Evolutionary conservation across 2,888 invertebrate genomes (phyloP).

Genomic region (Odontomyia ornata): DNA sequence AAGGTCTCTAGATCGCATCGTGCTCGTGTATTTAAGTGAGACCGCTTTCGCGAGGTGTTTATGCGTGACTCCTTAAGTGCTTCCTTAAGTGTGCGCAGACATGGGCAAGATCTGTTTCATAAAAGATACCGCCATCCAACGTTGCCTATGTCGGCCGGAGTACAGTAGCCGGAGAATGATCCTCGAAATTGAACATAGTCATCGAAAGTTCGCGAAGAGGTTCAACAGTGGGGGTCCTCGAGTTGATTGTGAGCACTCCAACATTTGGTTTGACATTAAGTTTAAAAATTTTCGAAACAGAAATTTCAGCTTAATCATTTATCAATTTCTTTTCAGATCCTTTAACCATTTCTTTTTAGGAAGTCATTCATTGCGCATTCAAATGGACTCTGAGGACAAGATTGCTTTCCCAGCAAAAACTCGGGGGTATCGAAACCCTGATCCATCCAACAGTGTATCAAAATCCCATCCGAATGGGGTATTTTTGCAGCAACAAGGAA

Average conservation of each 20-base stretch:
- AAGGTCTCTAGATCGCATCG: constrained; percentile 45
- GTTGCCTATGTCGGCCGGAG: not conserved
- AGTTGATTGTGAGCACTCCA: too few species aligned
- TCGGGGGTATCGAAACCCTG: too few species aligned
- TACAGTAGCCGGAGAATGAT: constrained; percentile 39
- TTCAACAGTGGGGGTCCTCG: not conserved
- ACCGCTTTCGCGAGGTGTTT: constrained; percentile 33
- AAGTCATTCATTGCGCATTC: too few species aligned
- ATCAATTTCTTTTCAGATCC: too few species aligned
- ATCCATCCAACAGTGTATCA: not conserved
- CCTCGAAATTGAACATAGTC: constrained; percentile 30
- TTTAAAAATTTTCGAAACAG: too few species aligned
- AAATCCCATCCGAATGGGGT: not conserved
- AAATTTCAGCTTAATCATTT: too few species aligned
- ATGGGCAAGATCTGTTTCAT: constrained; percentile 49
- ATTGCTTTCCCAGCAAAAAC: too few species aligned
- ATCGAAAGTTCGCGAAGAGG: constrained; percentile 1
- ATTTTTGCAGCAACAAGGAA: not conserved
- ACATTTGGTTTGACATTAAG: too few species aligned
- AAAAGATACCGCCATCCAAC: constrained; percentile 47
- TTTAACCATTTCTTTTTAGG: too few species aligned
- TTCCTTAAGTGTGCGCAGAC: constrained; percentile 43
- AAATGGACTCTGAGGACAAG: too few species aligned
- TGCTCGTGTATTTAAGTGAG: not conserved
- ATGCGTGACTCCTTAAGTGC: constrained; percentile 43